Base-by-base conservation (phyloP, 1,140 invertebrate genomes). In the Heliothis subflexa region DNA sequence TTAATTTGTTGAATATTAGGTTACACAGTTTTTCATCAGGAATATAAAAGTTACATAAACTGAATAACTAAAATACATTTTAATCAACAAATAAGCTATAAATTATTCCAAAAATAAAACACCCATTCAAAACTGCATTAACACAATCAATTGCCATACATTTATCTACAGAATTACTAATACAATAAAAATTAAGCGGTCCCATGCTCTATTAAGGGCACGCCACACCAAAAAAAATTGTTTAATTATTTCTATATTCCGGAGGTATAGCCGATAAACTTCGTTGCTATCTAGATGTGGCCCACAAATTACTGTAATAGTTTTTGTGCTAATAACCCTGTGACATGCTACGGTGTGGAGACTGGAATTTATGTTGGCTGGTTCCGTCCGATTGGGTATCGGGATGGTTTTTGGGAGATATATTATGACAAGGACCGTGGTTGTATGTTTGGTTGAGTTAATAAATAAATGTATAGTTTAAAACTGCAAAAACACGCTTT, bases 281-380 rank as follows among this genome's bases (percentile, higher is more conserved):
- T 62, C 50, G 40, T 13, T 59, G 73, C 76, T 86, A 87, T 86
- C 83, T 85, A 79, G 79, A 88, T 88, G 84, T 81, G 74, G 80
- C 79, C 80, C 82, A 83, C 83, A 86, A 85, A 86, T 87, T 84
- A 88, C 81, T 81, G 61, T 88, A 88, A 87, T 89, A 83, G 85
- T 85, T 88, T 64, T 77, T 82, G 71, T 85, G 81, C 83, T 89
- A 89, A 89, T 83, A 81, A 81, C 76, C 47, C 49, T 47, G 49
- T 80, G 77, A 50, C 86, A 89, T 84, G 87, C 83, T 33, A 86
- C 11, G 21, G 21, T 66, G 16, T 49, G 33, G 10, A 64, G 61
- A 9, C 61, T 47, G 2, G 40, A 64, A 62, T 62, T 62, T 62
- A 62, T 64, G 33, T 7, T 47, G n/a, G 61, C 40, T 16, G n/a